phyloP scores from a whole-genome alignment of 2,888 invertebrate genomes.

The Vanessa cardui region DNA sequence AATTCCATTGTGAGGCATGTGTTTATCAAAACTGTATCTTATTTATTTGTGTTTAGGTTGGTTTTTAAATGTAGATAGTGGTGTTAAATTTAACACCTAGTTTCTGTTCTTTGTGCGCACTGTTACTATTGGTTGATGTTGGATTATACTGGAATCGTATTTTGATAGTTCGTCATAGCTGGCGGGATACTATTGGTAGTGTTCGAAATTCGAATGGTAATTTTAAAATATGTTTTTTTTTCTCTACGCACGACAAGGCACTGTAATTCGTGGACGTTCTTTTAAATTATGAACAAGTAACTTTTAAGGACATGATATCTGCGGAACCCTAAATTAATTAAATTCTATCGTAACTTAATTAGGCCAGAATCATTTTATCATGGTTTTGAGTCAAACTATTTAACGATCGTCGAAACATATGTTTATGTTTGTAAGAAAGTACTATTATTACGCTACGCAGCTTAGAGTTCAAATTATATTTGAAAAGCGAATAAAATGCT shows the following conservation, averaged over 20 bases:
- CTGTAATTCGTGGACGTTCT: too few species aligned
- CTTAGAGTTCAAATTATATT: background rate
- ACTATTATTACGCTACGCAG: background rate
- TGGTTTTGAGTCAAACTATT: too few species aligned
- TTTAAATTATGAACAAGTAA: too few species aligned
- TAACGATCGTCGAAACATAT: too few species aligned
- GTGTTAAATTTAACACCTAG: constrained; percentile 79
- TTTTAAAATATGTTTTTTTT: background rate
- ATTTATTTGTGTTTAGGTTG: constrained; percentile 22
- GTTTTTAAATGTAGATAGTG: constrained; percentile 45
- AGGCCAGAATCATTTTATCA: too few species aligned
- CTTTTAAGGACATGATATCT: too few species aligned
- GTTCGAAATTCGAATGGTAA: constrained; percentile 12
- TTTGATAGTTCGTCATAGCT: constrained; percentile 23
- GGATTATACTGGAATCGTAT: constrained; percentile 37
- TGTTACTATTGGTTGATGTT: constrained; percentile 63
- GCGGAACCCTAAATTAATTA: too few species aligned
- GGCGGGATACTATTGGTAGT: constrained; percentile 9
- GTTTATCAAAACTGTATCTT: constrained; percentile 36
- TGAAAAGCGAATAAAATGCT: background rate
- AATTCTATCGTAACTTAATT: too few species aligned
- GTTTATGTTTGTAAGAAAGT: too few species aligned
- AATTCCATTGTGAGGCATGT: constrained; percentile 35
- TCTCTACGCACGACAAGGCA: too few species aligned
- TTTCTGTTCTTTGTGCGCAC: constrained; percentile 56